Evolutionary conservation across 1,140 invertebrate species (phyloP).

Genomic region (Geopemphigus sp.): DNA sequence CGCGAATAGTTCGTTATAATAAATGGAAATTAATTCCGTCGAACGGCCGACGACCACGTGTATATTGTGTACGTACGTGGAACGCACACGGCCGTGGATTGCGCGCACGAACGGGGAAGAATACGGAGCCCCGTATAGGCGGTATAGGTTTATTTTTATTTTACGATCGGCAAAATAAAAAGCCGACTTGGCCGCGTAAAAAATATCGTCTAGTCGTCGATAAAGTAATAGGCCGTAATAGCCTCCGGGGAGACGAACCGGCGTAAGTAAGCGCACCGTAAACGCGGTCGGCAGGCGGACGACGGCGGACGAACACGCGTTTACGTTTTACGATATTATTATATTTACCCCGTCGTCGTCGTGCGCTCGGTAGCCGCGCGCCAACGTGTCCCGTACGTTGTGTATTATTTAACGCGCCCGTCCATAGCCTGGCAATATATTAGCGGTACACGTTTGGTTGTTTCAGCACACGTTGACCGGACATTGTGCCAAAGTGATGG

Average conservation of each 20-base stretch:
- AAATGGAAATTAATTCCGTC: slow-evolving; percentile 49
- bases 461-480: slow-evolving; percentile 92
- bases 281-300: no score
- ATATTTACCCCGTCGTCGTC: no score
- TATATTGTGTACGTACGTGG: not conserved
- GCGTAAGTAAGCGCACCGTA: no score
- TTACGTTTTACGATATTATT: no score
- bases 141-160: no score
- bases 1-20: not conserved
- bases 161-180: not conserved
- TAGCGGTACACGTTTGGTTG: not conserved
- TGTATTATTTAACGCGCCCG: no score
- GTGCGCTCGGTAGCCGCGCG: no score
- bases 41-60: slow-evolving; percentile 12
- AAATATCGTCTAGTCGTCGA: not conserved
- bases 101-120: slow-evolving; percentile 25
- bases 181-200: not conserved
- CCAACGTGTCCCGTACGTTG: not conserved
- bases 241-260: no score
- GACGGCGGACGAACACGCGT: no score
- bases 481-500: slow-evolving; percentile 92
- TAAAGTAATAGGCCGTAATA: not conserved
- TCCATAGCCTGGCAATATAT: not conserved
- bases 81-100: not conserved
- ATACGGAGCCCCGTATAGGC: not conserved